phyloP scores from a whole-genome alignment of 2,888 invertebrate species.

The Auanema freiburgensis region DNA sequence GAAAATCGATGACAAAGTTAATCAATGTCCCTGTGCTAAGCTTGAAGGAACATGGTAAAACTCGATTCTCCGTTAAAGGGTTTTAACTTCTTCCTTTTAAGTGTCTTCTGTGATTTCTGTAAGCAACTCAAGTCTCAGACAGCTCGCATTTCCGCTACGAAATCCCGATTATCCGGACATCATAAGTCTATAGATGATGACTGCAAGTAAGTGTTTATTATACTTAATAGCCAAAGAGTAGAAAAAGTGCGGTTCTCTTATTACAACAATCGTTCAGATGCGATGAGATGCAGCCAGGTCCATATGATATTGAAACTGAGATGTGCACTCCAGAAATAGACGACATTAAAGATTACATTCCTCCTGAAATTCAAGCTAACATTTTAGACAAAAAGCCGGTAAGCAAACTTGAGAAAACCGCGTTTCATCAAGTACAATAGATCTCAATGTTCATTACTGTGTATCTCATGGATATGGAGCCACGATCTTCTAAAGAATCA shows the following conservation, averaged over 20 bases:
- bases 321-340: conserved; percentile 64
- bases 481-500: conserved; percentile 56
- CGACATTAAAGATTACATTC: conserved; percentile 63
- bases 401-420: background rate
- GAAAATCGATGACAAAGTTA: conserved; percentile 63
- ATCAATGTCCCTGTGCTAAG: conserved; percentile 63
- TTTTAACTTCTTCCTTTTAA: conserved; percentile 18
- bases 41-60: conserved; percentile 62
- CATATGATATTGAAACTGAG: conserved; percentile 64
- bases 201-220: conserved; percentile 43
- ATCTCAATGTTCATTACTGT: conserved; percentile 64
- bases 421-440: conserved; percentile 26
- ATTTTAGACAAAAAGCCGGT: conserved; percentile 63
- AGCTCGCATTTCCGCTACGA: conserved; percentile 50
- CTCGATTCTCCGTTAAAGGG: no score
- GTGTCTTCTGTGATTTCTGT: conserved; percentile 64
- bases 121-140: conserved; percentile 59
- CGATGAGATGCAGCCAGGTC: conserved; percentile 63
- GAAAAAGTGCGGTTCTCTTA: background rate
- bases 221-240: background rate
- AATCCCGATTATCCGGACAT: conserved; percentile 30
- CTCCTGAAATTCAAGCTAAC: conserved; percentile 62
- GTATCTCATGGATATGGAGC: conserved; percentile 63
- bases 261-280: conserved; percentile 32
- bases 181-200: conserved; percentile 50